phyloP scores from a whole-genome alignment of 2,113 vertebrate species.

The Butorides virescens region DNA sequence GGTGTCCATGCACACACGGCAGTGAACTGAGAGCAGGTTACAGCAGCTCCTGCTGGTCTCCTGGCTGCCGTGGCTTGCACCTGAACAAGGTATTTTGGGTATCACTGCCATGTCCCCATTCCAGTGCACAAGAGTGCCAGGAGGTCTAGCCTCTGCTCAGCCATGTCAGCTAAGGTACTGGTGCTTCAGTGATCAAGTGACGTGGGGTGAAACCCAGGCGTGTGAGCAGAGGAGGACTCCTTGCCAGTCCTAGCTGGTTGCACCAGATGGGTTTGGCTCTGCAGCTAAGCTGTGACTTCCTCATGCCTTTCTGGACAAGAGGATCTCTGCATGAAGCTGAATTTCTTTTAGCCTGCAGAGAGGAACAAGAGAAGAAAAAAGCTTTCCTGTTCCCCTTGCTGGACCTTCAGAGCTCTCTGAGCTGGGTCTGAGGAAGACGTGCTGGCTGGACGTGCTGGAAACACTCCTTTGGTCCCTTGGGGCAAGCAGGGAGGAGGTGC shows the following conservation, averaged over 20 bases:
- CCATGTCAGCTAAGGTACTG: background rate
- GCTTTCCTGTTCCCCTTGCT: accelerated
- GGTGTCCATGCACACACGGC: accelerated
- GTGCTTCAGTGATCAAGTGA: background rate
- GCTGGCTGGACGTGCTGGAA: too few species aligned
- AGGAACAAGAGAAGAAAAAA: background rate
- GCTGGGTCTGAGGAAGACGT: background rate
- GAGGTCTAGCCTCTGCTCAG: background rate
- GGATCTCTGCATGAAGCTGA: background rate
- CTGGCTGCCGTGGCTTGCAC: background rate
- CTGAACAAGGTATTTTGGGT: background rate
- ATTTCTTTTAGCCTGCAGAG: background rate
- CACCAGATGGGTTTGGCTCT: background rate
- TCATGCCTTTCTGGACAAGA: background rate
- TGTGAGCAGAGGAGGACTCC: background rate
- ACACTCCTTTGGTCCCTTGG: background rate
- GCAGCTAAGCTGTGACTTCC: background rate
- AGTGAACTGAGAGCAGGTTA: background rate
- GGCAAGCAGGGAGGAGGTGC: background rate
- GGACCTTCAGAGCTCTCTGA: background rate
- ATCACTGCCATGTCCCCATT: accelerated
- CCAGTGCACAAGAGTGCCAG: background rate
- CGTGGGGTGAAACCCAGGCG: accelerated
- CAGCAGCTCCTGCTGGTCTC: background rate
- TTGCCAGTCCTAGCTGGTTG: background rate